These are phyloP conservation scores for Neolamprologus caudopunctatus DNA, from an alignment of 2,113 vertebrate genomes.

Conservation along the genomic window DNA sequence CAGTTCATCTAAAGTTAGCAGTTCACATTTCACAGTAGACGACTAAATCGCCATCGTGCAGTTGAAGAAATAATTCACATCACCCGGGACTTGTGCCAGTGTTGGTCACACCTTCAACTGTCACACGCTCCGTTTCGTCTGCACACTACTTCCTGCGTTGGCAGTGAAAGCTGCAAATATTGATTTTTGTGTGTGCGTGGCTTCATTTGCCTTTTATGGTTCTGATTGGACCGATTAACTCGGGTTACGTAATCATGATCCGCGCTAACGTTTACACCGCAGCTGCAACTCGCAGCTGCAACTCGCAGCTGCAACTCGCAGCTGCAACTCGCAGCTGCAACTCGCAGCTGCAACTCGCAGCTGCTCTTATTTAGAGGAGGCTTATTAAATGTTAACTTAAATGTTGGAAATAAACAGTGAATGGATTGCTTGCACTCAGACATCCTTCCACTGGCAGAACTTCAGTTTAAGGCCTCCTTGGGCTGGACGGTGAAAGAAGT, in stretches of 20 bases:
- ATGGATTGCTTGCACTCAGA: background rate
- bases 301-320: accelerated
- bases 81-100: background rate
- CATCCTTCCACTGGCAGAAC: background rate
- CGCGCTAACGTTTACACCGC: background rate
- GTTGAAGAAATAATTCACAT: background rate
- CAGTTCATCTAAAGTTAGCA: background rate
- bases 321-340: accelerated
- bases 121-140: accelerated
- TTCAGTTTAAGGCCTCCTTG: background rate
- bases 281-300: accelerated
- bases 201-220: background rate
- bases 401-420: background rate
- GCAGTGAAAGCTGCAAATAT: background rate
- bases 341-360: background rate
- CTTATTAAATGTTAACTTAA: background rate
- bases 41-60: background rate
- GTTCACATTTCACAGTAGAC: background rate
- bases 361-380: background rate
- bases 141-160: background rate
- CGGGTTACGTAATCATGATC: background rate
- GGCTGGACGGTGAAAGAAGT: background rate
- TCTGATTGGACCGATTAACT: background rate
- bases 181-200: background rate
- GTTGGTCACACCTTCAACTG: background rate